These are phyloP conservation scores for Hirtodrosophila cameraria DNA, from an alignment of 2,888 invertebrate genomes.

Conservation along the genomic window DNA sequence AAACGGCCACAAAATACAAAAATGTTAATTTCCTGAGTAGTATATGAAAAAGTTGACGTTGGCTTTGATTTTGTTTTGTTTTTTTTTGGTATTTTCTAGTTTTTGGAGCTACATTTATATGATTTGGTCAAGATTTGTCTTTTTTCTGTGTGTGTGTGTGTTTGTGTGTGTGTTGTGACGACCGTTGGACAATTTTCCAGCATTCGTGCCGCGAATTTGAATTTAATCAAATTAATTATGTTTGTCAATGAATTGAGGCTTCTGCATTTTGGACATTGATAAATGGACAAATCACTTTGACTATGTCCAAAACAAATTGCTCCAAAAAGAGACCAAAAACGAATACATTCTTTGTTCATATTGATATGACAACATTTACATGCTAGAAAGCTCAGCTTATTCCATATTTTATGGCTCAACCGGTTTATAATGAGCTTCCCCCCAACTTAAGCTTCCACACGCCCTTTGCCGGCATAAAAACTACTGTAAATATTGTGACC, in stretches of 20 bases:
- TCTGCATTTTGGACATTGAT: conserved; percentile 63
- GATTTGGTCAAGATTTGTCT: conserved; percentile 42
- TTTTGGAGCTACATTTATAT: conserved; percentile 17
- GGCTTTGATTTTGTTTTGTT: conserved; percentile 7
- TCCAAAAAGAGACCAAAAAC: conserved; percentile 42
- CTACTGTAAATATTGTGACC: conserved; percentile 44
- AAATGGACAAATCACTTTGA: conserved; percentile 66
- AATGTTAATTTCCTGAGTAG: conserved; percentile 63
- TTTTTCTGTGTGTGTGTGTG: conserved; percentile 28
- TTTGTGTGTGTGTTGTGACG: conserved; percentile 21
- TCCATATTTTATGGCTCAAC: conserved; percentile 65
- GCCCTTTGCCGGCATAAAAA: not conserved
- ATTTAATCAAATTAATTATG: conserved; percentile 79
- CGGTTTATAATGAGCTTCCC: conserved; percentile 28
- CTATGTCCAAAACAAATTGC: conserved; percentile 58
- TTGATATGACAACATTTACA: conserved; percentile 35
- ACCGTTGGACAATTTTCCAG: conserved; percentile 47
- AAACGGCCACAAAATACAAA: conserved; percentile 55
- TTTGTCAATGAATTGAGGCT: conserved; percentile 62
- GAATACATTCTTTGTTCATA: conserved; percentile 19
- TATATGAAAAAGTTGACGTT: conserved; percentile 53
- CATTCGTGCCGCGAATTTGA: conserved; percentile 66
- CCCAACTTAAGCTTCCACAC: not conserved
- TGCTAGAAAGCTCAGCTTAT: conserved; percentile 54
- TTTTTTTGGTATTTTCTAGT: too few relatives aligned